A percentile compares a stretch with the other conserved stretches of the same genome.
These are phyloP conservation scores for Sceloporus tristichus DNA, from an alignment of 2,113 vertebrate genomes.

Conservation along the genomic window DNA sequence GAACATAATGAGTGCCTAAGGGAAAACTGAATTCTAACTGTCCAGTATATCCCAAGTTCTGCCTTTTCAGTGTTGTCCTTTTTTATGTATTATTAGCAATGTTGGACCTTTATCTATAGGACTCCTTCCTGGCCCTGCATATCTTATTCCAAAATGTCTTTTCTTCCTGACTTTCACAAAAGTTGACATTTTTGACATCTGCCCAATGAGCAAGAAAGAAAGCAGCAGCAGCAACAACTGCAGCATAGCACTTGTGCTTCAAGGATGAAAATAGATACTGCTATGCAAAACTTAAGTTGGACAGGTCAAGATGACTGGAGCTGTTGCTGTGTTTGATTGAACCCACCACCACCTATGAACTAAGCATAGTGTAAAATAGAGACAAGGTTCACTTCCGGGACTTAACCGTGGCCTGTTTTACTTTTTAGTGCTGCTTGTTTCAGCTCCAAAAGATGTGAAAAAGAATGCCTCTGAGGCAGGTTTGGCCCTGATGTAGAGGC, in stretches of 20 bases:
- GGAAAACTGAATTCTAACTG: slow-evolving; percentile 6
- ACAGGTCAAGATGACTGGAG: background rate
- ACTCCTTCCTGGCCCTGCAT: background rate
- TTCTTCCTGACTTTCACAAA: slow-evolving; percentile 10
- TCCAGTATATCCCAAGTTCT: background rate
- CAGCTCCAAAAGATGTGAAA: background rate
- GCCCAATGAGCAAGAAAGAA: background rate
- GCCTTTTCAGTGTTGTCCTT: background rate
- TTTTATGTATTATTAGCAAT: slow-evolving; percentile 10
- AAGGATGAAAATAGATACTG: slow-evolving; percentile 25
- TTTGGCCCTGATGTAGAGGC: background rate
- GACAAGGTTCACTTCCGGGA: background rate
- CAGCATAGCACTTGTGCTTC: slow-evolving; percentile 8
- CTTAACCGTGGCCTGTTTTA: background rate
- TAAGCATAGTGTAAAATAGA: background rate
- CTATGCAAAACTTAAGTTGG: background rate
- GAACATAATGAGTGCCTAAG: slow-evolving; percentile 15
- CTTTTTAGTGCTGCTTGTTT: too few species aligned
- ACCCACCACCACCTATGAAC: background rate
- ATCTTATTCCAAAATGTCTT: background rate
- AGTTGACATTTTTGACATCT: slow-evolving; percentile 23
- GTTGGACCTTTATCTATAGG: slow-evolving; percentile 5
- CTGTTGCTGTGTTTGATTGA: background rate
- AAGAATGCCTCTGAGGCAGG: background rate
- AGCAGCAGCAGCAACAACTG: background rate